Evolutionary conservation across 1,140 invertebrate species (phyloP).

Genomic region (Temnothorax longispinosus): DNA sequence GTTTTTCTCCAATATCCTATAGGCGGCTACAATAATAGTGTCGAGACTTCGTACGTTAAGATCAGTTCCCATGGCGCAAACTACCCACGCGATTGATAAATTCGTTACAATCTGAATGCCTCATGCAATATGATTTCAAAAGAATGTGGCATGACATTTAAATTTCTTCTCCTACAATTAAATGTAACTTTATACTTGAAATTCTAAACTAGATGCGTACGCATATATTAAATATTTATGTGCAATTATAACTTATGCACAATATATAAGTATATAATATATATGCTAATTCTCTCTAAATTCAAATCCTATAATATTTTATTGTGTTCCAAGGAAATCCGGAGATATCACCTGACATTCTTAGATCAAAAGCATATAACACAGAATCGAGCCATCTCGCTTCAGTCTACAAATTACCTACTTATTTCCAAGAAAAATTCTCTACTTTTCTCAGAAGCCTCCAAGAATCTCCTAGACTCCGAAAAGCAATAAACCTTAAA

Average conservation of each 20-base stretch:
- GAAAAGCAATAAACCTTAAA: neutral
- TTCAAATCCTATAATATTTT: neutral
- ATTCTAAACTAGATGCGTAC: neutral
- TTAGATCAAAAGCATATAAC: neutral
- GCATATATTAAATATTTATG: neutral
- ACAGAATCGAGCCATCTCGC: neutral
- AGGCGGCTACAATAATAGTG: neutral
- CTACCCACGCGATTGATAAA: neutral
- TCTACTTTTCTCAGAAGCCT: conserved; percentile 26
- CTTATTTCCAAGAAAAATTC: conserved; percentile 52
- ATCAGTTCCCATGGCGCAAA: neutral
- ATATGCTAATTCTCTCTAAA: neutral
- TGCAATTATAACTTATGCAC: neutral
- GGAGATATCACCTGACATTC: too few relatives aligned
- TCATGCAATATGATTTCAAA: neutral
- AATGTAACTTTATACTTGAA: neutral
- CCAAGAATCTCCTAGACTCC: neutral
- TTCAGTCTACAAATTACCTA: neutral
- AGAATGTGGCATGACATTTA: neutral
- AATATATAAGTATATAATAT: neutral
- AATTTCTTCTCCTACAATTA: neutral
- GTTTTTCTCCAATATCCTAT: neutral
- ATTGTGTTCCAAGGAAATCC: neutral
- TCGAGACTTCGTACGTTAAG: neutral
- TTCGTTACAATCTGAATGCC: neutral